A percentile compares a stretch with the other conserved stretches of the same genome.
Evolutionary conservation across 2,797 vertebrate genomes (phyloP).

Genomic region (Neostethus bicornis): DNA sequence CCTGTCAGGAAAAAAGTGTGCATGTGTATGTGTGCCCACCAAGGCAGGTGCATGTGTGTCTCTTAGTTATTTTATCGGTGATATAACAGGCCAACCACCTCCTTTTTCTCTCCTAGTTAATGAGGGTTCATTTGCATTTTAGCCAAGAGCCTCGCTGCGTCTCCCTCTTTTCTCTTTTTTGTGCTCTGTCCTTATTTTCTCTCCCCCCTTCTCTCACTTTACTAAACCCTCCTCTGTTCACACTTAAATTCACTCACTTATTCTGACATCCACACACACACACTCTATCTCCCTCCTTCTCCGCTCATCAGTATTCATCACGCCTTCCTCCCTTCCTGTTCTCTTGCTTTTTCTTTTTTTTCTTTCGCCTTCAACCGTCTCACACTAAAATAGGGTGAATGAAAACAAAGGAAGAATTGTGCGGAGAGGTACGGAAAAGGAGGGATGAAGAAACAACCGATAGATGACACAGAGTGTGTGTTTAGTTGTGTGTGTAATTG

Average conservation of each 20-base stretch:
- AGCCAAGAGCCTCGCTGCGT: conserved; percentile 67
- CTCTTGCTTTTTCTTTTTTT: conserved; percentile 68
- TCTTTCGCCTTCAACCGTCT: conserved; percentile 71
- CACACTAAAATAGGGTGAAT: conserved; percentile 70
- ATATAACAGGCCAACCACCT: conserved; percentile 73
- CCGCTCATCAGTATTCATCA: conserved; percentile 79
- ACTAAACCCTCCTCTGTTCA: conserved; percentile 78
- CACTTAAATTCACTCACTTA: conserved; percentile 78
- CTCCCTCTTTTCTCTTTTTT: conserved; percentile 35
- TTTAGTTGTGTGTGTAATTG: conserved; percentile 76
- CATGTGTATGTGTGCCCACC: conserved; percentile 8
- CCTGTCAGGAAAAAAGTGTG: conserved; percentile 50
- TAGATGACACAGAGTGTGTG: conserved; percentile 55
- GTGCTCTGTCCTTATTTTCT: conserved; percentile 54
- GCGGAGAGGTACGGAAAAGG: conserved; percentile 39
- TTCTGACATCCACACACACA: conserved; percentile 62
- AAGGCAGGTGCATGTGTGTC: conserved; percentile 30
- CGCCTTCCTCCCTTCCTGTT: conserved; percentile 78
- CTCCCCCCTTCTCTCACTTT: conserved; percentile 66
- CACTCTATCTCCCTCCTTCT: conserved; percentile 58
- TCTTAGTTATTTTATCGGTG: conserved; percentile 71
- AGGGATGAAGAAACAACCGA: conserved; percentile 19
- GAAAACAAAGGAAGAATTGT: conserved; percentile 47
- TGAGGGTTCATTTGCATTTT: conserved; percentile 80
- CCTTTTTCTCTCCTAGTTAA: conserved; percentile 73